Conservation (phyloP, 2,888 invertebrate genomes). For the Artemia sinica region DNA sequence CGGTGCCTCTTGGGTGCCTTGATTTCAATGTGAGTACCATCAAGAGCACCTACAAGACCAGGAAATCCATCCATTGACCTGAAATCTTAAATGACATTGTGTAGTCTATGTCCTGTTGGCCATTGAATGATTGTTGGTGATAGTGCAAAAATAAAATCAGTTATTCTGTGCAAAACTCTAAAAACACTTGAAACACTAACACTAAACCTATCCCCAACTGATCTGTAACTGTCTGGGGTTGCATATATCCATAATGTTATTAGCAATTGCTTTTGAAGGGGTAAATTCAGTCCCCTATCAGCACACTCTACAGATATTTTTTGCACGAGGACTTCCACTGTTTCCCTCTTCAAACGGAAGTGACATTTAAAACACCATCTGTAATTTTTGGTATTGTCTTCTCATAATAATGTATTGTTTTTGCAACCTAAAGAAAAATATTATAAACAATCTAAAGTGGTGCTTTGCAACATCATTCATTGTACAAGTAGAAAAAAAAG, state of each 20-base stretch:
- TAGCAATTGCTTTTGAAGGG: neutral
- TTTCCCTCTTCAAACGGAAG: neutral
- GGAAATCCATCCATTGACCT: neutral
- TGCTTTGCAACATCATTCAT: too few species aligned
- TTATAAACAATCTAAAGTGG: too few species aligned
- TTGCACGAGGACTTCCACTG: neutral
- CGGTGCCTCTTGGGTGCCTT: too few species aligned
- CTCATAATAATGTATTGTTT: neutral
- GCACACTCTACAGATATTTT: neutral
- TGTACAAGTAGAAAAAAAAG: too few species aligned
- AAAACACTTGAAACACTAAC: conserved; percentile 15
- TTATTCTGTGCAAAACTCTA: neutral
- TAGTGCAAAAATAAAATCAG: neutral
- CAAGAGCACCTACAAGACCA: neutral
- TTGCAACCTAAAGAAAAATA: neutral
- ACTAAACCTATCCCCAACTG: conserved; percentile 16
- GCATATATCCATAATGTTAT: conserved; percentile 15
- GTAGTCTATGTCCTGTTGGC: neutral
- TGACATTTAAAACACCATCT: neutral
- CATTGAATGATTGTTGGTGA: neutral
- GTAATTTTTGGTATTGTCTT: neutral
- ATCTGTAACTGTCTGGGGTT: conserved; percentile 5
- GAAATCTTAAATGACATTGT: neutral
- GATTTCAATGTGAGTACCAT: too few species aligned
- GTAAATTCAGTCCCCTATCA: neutral